Conservation (phyloP, 2,113 vertebrate genomes). For the Cebidichthys violaceus region DNA sequence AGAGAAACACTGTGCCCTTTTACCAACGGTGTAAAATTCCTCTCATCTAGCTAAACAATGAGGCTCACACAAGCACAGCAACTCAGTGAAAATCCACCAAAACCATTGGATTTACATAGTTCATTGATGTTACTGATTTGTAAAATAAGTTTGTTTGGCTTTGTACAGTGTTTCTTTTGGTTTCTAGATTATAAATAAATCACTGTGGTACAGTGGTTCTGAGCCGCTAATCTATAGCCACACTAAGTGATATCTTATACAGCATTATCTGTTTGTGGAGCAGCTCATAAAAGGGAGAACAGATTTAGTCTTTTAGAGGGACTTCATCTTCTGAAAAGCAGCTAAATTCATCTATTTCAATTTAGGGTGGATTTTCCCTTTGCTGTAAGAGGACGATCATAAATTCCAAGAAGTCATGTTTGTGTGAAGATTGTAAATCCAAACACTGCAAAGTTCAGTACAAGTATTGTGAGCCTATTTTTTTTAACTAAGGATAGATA, state of each 20-base stretch:
- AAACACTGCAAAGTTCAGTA: background rate
- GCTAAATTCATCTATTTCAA: background rate
- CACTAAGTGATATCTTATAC: background rate
- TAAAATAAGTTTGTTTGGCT: background rate
- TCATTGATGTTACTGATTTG: background rate
- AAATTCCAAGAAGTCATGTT: background rate
- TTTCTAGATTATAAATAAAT: background rate
- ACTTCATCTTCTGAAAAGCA: background rate
- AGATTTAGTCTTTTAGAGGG: background rate
- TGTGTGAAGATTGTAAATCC: background rate
- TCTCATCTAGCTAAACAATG: background rate
- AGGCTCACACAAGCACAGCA: background rate
- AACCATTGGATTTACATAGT: constrained; percentile 4
- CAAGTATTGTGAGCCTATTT: background rate
- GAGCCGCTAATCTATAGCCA: background rate
- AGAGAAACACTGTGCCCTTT: background rate
- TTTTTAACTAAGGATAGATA: background rate
- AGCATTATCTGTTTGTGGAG: background rate
- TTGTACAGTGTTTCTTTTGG: background rate
- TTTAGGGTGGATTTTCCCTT: constrained; percentile 8
- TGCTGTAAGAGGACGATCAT: background rate
- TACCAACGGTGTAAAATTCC: background rate
- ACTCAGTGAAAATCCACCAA: background rate
- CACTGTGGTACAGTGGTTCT: background rate
- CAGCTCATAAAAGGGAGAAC: background rate